A percentile compares a stretch with the other conserved stretches of the same genome.
These are phyloP conservation scores for Phymastichus coffea DNA, from an alignment of 1,140 invertebrate species.

Conservation along the genomic window DNA sequence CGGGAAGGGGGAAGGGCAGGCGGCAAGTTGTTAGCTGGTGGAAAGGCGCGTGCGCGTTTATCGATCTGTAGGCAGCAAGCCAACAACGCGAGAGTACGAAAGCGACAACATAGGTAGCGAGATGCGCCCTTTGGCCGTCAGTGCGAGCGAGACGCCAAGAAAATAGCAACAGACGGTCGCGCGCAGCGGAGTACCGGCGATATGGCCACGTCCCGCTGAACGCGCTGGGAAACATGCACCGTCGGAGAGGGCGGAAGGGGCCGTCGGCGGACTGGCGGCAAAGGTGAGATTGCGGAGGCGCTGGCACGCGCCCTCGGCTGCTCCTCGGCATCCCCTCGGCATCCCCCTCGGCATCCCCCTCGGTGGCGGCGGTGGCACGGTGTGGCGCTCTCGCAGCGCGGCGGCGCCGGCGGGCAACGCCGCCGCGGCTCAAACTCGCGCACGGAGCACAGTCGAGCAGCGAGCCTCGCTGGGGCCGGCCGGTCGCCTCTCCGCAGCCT, in stretches of 20 bases:
- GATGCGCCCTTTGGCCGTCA: no score
- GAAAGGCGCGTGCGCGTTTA: conserved; percentile 19
- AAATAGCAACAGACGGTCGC: conserved; percentile 9
- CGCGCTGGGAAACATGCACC: no score
- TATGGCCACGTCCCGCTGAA: no score
- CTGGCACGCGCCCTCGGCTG: neutral
- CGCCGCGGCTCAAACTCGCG: neutral
- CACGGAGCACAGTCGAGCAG: neutral
- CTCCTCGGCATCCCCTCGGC: neutral
- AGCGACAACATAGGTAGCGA: no score
- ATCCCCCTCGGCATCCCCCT: neutral
- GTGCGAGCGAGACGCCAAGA: neutral
- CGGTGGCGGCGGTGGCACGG: no score
- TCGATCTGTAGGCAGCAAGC: neutral
- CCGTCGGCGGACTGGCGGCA: no score
- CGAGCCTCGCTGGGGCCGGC: neutral
- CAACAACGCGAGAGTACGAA: neutral
- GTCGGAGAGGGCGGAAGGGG: no score
- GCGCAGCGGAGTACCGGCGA: no score
- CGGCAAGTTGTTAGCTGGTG: no score
- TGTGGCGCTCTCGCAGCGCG: neutral
- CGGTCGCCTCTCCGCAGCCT: neutral
- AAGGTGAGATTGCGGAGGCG: no score
- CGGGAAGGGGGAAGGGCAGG: no score
- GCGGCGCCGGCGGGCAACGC: neutral